Percentiles rank a stretch among this genome's conserved stretches.
These are phyloP conservation scores for Leucania comma DNA, from an alignment of 2,888 invertebrate genomes.

Conservation along the genomic window DNA sequence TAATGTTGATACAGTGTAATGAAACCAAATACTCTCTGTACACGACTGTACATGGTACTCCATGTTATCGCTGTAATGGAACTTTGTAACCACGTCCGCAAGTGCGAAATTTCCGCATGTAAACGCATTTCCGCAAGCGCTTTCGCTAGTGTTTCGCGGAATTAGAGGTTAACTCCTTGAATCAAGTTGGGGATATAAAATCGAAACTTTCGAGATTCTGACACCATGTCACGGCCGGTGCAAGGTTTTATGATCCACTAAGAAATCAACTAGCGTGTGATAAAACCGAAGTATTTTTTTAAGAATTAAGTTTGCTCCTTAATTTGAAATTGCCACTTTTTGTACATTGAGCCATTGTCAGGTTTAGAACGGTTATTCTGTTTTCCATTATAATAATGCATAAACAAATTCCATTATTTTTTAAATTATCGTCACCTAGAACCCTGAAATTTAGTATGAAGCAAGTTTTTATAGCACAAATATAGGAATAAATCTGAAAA, in stretches of 20 bases:
- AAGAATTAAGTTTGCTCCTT: neutral
- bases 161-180: neutral
- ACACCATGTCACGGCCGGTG: neutral
- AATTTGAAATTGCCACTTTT: no score
- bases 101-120: neutral
- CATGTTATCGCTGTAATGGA: constrained; percentile 7
- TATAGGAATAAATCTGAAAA: no score
- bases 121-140: neutral
- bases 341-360: no score
- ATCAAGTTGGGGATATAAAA: neutral
- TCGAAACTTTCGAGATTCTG: neutral
- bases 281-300: neutral
- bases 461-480: no score
- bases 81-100: neutral
- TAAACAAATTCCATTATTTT: no score
- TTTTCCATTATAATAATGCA: no score
- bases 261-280: neutral
- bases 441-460: no score
- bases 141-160: neutral
- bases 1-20: constrained; percentile 74
- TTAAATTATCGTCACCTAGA: no score
- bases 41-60: constrained; percentile 40
- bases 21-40: constrained; percentile 73
- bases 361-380: no score
- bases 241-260: neutral